Conservation (phyloP, 2,113 vertebrate species). For the Collichthys lucidus region DNA sequence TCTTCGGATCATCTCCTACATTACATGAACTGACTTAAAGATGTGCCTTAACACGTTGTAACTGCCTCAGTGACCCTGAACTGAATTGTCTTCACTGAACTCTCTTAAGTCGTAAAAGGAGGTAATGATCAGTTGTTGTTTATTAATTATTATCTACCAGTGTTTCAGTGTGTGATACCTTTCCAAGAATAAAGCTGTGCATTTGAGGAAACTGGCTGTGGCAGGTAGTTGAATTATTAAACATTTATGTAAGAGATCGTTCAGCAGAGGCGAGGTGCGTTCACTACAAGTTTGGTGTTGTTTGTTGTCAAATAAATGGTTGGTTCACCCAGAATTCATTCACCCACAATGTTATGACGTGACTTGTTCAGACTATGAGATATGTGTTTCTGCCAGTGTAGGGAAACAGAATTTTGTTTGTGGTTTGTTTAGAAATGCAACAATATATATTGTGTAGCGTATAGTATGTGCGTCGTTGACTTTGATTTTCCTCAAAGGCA, state of each 20-base stretch:
- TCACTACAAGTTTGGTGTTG: not conserved
- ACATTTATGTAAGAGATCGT: conserved; percentile 16
- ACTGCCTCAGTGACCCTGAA: conserved; percentile 4
- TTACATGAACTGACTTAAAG: conserved; percentile 32
- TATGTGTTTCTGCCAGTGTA: not conserved
- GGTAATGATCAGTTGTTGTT: conserved; percentile 7
- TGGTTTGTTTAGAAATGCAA: not conserved
- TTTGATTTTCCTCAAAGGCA: not conserved
- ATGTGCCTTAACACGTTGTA: not conserved
- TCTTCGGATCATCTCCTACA: conserved; percentile 2
- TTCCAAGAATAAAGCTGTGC: not conserved
- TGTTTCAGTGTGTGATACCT: conserved; percentile 16
- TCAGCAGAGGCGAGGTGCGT: conserved; percentile 4
- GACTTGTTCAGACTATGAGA: not conserved
- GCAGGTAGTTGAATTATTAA: conserved; percentile 21
- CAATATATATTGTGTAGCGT: not conserved
- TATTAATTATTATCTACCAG: not conserved
- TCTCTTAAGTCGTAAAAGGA: not conserved
- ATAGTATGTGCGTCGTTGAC: not conserved
- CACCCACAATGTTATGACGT: not conserved
- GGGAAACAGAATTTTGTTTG: not conserved
- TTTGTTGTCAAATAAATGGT: not conserved
- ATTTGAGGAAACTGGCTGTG: not conserved
- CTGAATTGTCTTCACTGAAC: conserved; percentile 1
- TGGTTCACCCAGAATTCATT: not conserved